Evolutionary conservation across 2,888 invertebrate species (phyloP), one percentile per base, ranked within the genome.

Genomic region (Junonia oenone): DNA sequence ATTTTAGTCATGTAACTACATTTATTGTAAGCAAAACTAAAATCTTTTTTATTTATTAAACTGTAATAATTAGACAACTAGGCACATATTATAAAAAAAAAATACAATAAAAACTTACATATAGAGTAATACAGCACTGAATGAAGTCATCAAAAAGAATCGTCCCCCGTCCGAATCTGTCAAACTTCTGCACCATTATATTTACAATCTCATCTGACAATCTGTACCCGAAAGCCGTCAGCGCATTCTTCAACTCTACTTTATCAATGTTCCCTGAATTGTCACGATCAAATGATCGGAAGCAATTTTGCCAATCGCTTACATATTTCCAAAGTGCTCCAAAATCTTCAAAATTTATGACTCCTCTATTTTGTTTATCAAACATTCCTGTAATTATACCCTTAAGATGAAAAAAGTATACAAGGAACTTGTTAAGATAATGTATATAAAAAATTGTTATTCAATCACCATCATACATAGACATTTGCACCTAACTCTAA

Each of bases 141-240:
- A 99, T 99, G 79, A 99, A 99, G 82, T 99, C 99, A 90, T 99
- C 99, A 86, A 99, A 99, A 51, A 97, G 93, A 68, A 99, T 96
- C 6, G 95, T 96, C 29, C 97, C 97, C 50, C 92, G 91, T n/a
- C 98, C 98, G 71, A 94, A 95, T 64, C 99, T 92, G 85, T 99
- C 99, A 86, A 98, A 99, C 83, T 99, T 99, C 65, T 95, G 93
- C 51, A 99, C 91, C 71, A 99, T 92, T 33, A 95, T 92, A 61
- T 93, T 93, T 56, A 97, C 92, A 51, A 98, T 92, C 56, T 92
- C 92, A 68, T 98, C 97, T 0, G 97, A 96, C 31, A 99, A 85
- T 61, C 95, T 91, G 77, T 97, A 97, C 38, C 98, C 98, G 84
- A 99, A 99, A 11, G 96, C 94, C 1, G 93, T 94, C 0, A 99